Conservation (phyloP, 1,140 invertebrate species). For the Potamilus streckersoni region DNA sequence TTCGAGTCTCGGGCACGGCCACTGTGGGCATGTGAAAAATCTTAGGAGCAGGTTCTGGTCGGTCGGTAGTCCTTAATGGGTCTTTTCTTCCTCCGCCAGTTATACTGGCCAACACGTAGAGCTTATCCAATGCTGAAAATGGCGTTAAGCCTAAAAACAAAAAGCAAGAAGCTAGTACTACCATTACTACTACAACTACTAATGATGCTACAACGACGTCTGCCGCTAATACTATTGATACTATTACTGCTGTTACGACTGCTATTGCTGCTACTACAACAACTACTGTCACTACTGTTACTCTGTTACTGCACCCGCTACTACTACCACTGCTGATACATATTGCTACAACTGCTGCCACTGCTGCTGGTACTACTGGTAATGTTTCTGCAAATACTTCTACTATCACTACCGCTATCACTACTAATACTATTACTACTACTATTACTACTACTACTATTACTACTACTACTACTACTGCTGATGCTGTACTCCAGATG, state of each 20-base stretch:
- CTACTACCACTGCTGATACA: constrained; percentile 3
- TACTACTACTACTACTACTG: too few species aligned
- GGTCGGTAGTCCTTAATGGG: too few species aligned
- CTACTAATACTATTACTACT: too few species aligned
- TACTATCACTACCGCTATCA: neutral
- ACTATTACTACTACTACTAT: too few species aligned
- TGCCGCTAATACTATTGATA: neutral
- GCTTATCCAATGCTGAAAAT: too few species aligned
- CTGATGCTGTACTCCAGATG: too few species aligned
- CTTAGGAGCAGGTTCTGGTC: too few species aligned
- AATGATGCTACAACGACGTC: neutral
- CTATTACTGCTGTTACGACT: constrained; percentile 1
- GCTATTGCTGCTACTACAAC: neutral
- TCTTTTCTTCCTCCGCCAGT: too few species aligned
- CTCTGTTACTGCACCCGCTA: constrained; percentile 1
- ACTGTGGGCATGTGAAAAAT: too few species aligned
- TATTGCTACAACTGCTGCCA: neutral
- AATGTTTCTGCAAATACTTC: neutral
- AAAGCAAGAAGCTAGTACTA: neutral
- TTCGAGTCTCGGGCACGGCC: too few species aligned
- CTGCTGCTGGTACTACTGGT: neutral
- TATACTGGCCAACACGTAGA: too few species aligned
- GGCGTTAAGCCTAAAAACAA: too few species aligned
- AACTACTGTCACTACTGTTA: constrained; percentile 2
- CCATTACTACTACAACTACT: constrained; percentile 1